Base-by-base conservation (phyloP, 2,113 vertebrate genomes). In the Rhipidura dahli region DNA sequence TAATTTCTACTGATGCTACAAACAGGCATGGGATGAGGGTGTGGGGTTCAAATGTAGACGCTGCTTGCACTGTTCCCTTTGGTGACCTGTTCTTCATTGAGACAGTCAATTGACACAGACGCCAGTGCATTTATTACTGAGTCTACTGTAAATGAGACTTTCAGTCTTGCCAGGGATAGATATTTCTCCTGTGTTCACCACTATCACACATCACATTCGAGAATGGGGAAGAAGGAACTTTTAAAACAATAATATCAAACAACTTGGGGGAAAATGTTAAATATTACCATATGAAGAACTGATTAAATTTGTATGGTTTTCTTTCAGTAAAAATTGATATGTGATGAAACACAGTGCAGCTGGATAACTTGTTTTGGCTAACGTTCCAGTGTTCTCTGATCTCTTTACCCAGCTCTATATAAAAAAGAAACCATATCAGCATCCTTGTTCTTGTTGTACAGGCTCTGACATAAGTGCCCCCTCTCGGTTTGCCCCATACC, bases 231-330 rank as follows among this genome's bases (percentile, higher is more conserved):
- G 70, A 96, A 92, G 86, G 92, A 96, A 96, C 97, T 98, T 97
- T 98, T 97, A 98, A 98, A 98, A 98, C 97, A 98, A 96, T 98
- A 98, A 97, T 98, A 98, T 98, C 97, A 98, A 98, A 98, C 98
- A 98, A 98, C 96, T 98, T 84, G 95, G 96, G 33, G 51, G 95
- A 95, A 97, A 97, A 97, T 93, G 97, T 98, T 98, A 98, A 98
- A 96, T 98, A 97, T 97, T 98, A 97, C 98, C 98, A 98, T 97
- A 98, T 98, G 98, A 98, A 97, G 96, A 97, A 93, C 96, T 98
- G 97, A 98, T 98, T 98, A 97, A 98, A 98, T 98, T 97, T 98
- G 97, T 97, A 98, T 98, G 98, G 97, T 97, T 98, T 98, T 98
- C 97, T 98, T 98, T 97, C 97, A 96, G 97, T 97, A 98, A 98